Evolutionary conservation across 1,140 invertebrate species (phyloP).

Genomic region (Pseudachorutes palmiensis): DNA sequence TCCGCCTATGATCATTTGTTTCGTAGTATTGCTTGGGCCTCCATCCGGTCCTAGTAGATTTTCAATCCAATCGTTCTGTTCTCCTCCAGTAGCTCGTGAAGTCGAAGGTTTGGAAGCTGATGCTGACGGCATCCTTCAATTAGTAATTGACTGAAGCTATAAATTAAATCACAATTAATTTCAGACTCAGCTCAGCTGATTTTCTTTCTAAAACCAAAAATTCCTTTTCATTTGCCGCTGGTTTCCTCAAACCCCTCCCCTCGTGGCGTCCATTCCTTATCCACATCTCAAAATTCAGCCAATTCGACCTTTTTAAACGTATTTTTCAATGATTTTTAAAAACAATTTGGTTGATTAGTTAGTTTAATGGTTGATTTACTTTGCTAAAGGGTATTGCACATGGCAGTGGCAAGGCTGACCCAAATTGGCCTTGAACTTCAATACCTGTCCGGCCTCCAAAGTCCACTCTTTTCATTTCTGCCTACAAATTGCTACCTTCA

Average conservation of each 20-base stretch:
- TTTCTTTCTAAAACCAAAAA: neutral
- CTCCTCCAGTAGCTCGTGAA: conserved; percentile 1
- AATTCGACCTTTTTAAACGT: no score
- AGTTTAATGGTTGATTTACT: no score
- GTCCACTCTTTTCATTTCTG: no score
- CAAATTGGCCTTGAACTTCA: no score
- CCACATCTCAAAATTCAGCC: neutral
- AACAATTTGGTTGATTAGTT: no score
- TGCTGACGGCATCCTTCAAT: neutral
- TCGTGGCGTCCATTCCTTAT: neutral
- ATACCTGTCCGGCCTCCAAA: no score
- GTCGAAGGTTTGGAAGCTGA: conserved; percentile 10
- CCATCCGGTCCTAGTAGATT: conserved; percentile 53
- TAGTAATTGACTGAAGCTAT: neutral
- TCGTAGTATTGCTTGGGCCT: conserved; percentile 69
- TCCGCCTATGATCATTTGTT: conserved; percentile 76
- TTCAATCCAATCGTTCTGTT: conserved; percentile 28
- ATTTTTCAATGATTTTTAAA: no score
- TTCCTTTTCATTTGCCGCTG: neutral
- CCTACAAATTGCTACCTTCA: no score
- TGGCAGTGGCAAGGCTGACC: no score
- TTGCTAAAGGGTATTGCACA: neutral
- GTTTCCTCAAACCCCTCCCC: neutral
- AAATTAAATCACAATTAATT: neutral
- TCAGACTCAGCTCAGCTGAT: no score